Percentiles rank a stretch among this genome's conserved stretches.
Evolutionary conservation across 2,113 vertebrate genomes (phyloP).

Genomic region (Bufo bufo): DNA sequence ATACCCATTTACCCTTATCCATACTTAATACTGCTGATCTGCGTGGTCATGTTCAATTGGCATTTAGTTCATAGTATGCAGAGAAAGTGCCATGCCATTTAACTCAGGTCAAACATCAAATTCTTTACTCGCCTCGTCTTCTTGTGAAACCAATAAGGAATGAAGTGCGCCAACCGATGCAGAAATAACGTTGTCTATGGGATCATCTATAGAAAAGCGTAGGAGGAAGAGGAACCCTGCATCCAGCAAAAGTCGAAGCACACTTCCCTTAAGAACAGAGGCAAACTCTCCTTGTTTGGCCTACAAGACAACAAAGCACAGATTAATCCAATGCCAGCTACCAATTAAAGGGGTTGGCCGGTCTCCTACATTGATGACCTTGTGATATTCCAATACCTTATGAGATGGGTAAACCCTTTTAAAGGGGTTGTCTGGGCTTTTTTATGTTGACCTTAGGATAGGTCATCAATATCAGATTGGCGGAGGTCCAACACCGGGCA

Average conservation of each 20-base stretch:
- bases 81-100: background rate
- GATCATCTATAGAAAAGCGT: conserved; percentile 89
- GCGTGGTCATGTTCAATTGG: no score
- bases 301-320: conserved; percentile 66
- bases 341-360: background rate
- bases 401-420: no score
- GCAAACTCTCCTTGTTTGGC: conserved; percentile 81
- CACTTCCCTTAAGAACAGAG: conserved; percentile 77
- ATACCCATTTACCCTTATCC: no score
- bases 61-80: background rate
- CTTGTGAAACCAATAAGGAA: conserved; percentile 81
- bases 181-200: conserved; percentile 85
- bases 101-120: background rate
- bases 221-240: conserved; percentile 94
- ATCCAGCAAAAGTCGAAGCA: conserved; percentile 84
- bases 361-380: no score
- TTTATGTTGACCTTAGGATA: no score
- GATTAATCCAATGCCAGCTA: background rate
- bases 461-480: no score
- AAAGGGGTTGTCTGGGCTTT: no score
- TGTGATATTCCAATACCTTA: no score
- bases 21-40: no score
- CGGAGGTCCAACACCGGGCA: no score
- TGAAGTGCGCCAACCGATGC: conserved; percentile 80
- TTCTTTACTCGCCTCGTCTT: conserved; percentile 82